Percentiles rank a stretch among this genome's conserved stretches.
phyloP scores from a whole-genome alignment of 2,888 invertebrate genomes.

The Acronicta leporina region DNA sequence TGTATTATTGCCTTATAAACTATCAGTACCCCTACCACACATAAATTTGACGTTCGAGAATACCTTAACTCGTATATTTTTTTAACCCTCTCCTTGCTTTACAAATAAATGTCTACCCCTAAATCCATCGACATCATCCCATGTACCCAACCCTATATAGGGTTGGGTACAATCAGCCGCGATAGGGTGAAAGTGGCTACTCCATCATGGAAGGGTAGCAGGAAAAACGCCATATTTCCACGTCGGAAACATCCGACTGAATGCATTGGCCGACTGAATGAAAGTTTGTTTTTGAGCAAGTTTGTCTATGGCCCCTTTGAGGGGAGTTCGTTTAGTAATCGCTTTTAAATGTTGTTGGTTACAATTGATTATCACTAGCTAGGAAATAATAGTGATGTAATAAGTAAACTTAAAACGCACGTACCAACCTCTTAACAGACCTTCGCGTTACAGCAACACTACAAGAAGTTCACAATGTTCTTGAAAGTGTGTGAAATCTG shows the following conservation, averaged over 20 bases:
- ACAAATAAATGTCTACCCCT: conserved; percentile 13
- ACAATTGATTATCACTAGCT: background rate
- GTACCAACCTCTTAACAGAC: too few relatives aligned
- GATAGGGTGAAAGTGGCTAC: conserved; percentile 52
- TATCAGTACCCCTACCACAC: too few relatives aligned
- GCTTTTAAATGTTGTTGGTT: background rate
- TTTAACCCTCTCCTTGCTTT: background rate
- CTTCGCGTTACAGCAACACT: too few relatives aligned
- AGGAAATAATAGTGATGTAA: background rate
- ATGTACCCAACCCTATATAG: too few relatives aligned
- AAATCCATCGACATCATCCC: conserved; percentile 32
- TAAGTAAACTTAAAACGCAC: background rate
- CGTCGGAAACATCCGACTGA: conserved; percentile 34
- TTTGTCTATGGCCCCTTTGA: conserved; percentile 1
- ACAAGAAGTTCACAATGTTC: too few relatives aligned
- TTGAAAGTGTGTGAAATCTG: too few relatives aligned
- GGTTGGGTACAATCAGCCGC: conserved; percentile 37
- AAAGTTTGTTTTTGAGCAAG: conserved; percentile 12
- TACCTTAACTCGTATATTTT: background rate
- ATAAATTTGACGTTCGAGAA: too few relatives aligned
- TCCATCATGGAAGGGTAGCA: conserved; percentile 46
- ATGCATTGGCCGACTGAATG: conserved; percentile 23
- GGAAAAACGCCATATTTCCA: conserved; percentile 50
- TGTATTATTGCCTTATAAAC: too few relatives aligned
- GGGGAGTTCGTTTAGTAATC: conserved; percentile 5